Conservation (phyloP, 2,113 vertebrate species). For the Phyllopteryx taeniolatus region DNA sequence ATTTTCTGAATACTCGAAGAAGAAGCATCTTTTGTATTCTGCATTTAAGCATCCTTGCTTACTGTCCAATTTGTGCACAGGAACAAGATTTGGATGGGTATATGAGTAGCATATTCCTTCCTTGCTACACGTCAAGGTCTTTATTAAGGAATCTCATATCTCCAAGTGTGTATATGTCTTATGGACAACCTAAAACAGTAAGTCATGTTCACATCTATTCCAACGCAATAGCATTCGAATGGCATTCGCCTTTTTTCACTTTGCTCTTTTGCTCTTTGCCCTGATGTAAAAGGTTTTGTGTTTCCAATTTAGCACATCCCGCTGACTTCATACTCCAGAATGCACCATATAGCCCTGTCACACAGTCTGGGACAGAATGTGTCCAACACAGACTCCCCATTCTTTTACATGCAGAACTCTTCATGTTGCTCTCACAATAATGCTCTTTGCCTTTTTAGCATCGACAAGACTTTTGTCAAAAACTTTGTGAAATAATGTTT, state of each 20-base stretch:
- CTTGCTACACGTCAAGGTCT: constrained; percentile 13
- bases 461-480: not conserved
- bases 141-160: constrained; percentile 26
- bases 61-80: constrained; percentile 4
- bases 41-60: constrained; percentile 11
- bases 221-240: not conserved
- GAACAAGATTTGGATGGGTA: not conserved
- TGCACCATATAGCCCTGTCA: constrained; percentile 24
- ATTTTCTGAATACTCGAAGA: constrained; percentile 18
- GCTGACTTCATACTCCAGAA: constrained; percentile 48
- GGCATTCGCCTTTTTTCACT: constrained; percentile 4
- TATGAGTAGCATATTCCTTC: not conserved
- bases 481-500: not conserved
- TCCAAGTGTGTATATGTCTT: constrained; percentile 28
- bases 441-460: not conserved
- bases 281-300: constrained; percentile 22
- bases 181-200: constrained; percentile 3
- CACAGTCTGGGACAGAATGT: constrained; percentile 52
- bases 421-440: constrained; percentile 8
- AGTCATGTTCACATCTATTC: not conserved
- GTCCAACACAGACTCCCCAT: constrained; percentile 27
- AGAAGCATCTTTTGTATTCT: constrained; percentile 8
- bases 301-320: constrained; percentile 26
- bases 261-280: constrained; percentile 1
- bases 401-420: not conserved